Base-by-base conservation (phyloP, 2,797 vertebrate species). In the Channa striata region DNA sequence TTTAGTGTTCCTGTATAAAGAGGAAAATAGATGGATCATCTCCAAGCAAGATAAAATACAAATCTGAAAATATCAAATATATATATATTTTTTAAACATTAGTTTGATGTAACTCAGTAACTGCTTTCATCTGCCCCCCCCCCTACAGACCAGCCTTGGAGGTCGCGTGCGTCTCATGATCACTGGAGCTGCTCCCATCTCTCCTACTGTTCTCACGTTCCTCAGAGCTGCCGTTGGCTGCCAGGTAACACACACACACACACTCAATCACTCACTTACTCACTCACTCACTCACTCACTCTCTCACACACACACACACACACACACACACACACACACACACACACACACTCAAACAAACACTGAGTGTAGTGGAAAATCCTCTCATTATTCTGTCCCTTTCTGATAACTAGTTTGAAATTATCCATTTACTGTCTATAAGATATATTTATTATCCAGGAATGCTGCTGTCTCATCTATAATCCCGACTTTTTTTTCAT, bases 181-280 rank as follows among this genome's bases (percentile, higher is more conserved):
- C 59, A 98, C 96, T 0, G 97, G 97, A 87, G 97, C 97, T 0
- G 97, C 97, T 12, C 97, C 97, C 0, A 93, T 98, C 43, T 98
- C 97, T 34, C 93, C 97, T 3, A 92, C 92, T 0, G 96, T 99
- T 12, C 92, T 99, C 74, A 96, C 94, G 0, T 99, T 99, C 84
- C 89, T 99, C 75, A 93, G 97, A 81, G 83, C 95, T 8, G 97
- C 96, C 1, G 81, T 99, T 4, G 97, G 97, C 66, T 99, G 97
- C 85, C 97, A 98, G 96, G 97, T 99, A 74, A 46, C 42, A 51
- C 6, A 60, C n/a, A 30, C 61, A 43, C 34, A 49, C n/a, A 16
- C 6, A 6, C 33, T 37, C 2, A 42, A 42, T 12, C 17, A n/a
- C n/a, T n/a, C n/a, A n/a, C n/a, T n/a, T n/a, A n/a, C n/a, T n/a